Evolutionary conservation across 1,140 invertebrate species (phyloP), one percentile per base, ranked within the genome.

Genomic region (Cydia fagiglandana): DNA sequence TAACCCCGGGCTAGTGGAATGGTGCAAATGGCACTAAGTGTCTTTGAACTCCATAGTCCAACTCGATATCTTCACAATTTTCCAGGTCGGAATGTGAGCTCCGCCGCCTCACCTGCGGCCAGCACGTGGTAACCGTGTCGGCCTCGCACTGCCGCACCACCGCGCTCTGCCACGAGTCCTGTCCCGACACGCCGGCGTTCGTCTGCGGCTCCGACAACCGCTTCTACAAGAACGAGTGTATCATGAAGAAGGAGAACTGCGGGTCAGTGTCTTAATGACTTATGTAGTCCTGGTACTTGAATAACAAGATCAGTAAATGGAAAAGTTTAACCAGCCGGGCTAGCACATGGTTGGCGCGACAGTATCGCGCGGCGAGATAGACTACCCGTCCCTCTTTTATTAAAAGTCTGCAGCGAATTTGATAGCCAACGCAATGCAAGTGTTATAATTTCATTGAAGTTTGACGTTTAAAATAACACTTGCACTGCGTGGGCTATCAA

Each of bases 141-240:
- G 94, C 95, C 0, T 95, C 96, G 76, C 97, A 97, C 81, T 98
- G 97, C 91, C 95, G 95, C 73, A 97, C 96, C 6, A 98, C 97
- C 0, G 96, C 96, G 0, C 94, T 95, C 12, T 98, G 97, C 92
- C 96, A 97, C 81, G 94, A 96, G 81, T 83, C 90, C 0, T 93
- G 92, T 41, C 88, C 91, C 2, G 94, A 94, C 75, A 95, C 96
- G 28, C 95, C 96, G 13, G 94, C 95, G 73, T 97, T 97, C 82
- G 97, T 99, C 64, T 99, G 98, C 89, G 98, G 97, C 30, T 98
- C 97, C 6, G 97, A 99, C 88, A 97, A 97, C 86, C 96, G 97
- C 85, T 96, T 98, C 81, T 99, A 99, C 93, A 95, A 96, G 81
- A 98, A 97, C 88, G 96, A 97, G 88, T 99, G 98, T 86, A 96